Evolutionary conservation across 2,888 invertebrate species (phyloP), one percentile per base, ranked within the genome.

Genomic region (Melinopterus prodromus): DNA sequence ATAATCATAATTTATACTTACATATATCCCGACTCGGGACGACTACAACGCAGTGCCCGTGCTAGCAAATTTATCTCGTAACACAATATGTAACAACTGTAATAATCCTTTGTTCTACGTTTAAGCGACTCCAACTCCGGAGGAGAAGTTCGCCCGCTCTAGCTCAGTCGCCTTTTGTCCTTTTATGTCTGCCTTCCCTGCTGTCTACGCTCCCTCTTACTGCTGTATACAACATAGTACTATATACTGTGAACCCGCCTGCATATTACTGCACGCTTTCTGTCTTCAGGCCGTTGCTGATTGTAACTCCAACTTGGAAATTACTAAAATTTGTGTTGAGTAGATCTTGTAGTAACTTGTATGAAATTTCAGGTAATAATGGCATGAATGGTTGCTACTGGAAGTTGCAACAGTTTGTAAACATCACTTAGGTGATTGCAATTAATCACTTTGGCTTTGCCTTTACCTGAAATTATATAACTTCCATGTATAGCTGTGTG

Each of bases 1-100:
- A 79, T 79, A 79, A 79, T 77, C 79, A 79, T 77, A 79, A 79
- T 79, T 79, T 79, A 79, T 79, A 74, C 71, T 77, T 79, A 76
- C 77, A 79, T 79, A 79, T 77, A 77, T 79, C 76, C 79, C n/a
- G n/a, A 15, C 9, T n/a, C 26, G 74, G 74, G 53, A 7, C 7
- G 53, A 53, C 53, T 53, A 53, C 53, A 53, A 53, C 53, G 53
- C 53, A 53, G 53, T 74, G 36, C 35, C 37, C 74, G 74, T 74
- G 35, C 36, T 37, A n/a, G 36, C 74, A 35, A 74, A 74, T 74
- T 26, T 74, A 74, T 74, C 74, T 74, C 35, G 35, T 74, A 26
- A 74, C 74, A 37, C 74, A 74, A 74, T 74, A 74, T 74, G 74
- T 74, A 74, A 37, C 37, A 37, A 74, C 74, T 35, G 36, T 74